Evolutionary conservation across 1,140 invertebrate genomes (phyloP).

Genomic region (Sycophaga agraensis): DNA sequence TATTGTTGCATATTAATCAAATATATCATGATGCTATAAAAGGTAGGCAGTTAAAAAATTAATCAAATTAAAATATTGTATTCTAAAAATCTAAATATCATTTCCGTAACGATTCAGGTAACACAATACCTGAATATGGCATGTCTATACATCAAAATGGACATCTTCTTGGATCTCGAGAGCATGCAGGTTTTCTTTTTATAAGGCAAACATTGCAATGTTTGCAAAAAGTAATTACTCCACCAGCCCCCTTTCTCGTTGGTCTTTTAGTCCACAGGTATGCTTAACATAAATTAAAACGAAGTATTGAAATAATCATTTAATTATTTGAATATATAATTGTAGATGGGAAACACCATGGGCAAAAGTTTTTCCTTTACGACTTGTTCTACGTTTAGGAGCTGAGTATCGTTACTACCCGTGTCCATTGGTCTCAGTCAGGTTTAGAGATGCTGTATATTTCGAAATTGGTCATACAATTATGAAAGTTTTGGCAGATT

Average conservation of each 20-base stretch:
- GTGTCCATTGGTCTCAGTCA: slow-evolving; percentile 79
- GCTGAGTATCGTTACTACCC: slow-evolving; percentile 89
- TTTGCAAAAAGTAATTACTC: slow-evolving; percentile 74
- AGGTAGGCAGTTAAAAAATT: slow-evolving; percentile 57
- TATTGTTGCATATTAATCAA: slow-evolving; percentile 75
- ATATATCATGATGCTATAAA: slow-evolving; percentile 78
- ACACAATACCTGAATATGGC: slow-evolving; percentile 73
- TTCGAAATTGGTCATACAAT: slow-evolving; percentile 89
- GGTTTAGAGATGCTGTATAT: slow-evolving; percentile 79
- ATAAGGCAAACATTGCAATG: slow-evolving; percentile 83
- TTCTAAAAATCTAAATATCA: slow-evolving; percentile 18
- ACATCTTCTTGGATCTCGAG: slow-evolving; percentile 74
- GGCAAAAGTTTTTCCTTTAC: slow-evolving; percentile 82
- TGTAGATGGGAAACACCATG: slow-evolving; percentile 80
- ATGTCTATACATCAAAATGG: slow-evolving; percentile 64
- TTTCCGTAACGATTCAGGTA: slow-evolving; percentile 58
- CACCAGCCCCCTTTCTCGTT: slow-evolving; percentile 76
- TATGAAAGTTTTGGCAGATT: slow-evolving; percentile 86
- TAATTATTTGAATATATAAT: neutral
- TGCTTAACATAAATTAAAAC: too few relatives aligned
- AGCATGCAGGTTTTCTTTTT: slow-evolving; percentile 84
- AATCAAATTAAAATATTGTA: neutral
- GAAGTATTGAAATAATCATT: too few relatives aligned
- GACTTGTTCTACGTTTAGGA: slow-evolving; percentile 77
- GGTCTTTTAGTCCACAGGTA: slow-evolving; percentile 80